phyloP scores from a whole-genome alignment of 2,888 invertebrate genomes.

The Synanthedon myopaeformis region DNA sequence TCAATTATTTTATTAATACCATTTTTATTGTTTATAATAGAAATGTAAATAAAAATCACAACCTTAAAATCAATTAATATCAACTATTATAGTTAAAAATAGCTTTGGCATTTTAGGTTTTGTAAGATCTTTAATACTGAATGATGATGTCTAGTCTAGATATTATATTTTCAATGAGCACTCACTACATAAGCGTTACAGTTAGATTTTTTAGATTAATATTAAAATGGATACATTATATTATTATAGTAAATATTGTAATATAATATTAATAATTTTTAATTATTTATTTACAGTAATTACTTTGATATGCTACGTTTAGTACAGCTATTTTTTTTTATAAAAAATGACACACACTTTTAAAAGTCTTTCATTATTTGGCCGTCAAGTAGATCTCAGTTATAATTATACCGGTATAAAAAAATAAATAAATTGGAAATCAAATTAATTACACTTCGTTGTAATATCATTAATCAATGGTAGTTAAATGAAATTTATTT shows the following conservation, averaged over 20 bases:
- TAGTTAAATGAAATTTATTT: too few relatives aligned
- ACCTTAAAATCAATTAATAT: conserved; percentile 35
- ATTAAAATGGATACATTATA: neutral
- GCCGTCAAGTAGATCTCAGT: conserved; percentile 34
- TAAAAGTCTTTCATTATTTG: conserved; percentile 25
- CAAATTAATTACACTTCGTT: too few relatives aligned
- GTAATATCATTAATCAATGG: too few relatives aligned
- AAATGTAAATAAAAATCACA: conserved; percentile 34
- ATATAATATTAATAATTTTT: neutral
- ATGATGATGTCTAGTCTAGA: conserved; percentile 11
- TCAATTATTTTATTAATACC: neutral
- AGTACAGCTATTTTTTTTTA: conserved; percentile 1
- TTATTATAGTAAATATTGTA: neutral
- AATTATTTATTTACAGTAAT: conserved; percentile 11
- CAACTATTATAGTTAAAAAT: conserved; percentile 18
- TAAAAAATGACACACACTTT: conserved; percentile 13
- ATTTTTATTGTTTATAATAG: conserved; percentile 1
- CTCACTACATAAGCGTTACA: neutral
- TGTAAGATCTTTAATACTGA: neutral
- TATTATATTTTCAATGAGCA: neutral
- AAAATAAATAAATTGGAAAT: too few relatives aligned
- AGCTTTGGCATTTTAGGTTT: conserved; percentile 22
- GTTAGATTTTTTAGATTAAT: too few relatives aligned
- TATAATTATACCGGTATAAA: neutral
- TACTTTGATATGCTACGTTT: conserved; percentile 41